These are phyloP conservation scores for Peromyscus californicus DNA, from an alignment of 2,113 vertebrate genomes.

Conservation along the genomic window DNA sequence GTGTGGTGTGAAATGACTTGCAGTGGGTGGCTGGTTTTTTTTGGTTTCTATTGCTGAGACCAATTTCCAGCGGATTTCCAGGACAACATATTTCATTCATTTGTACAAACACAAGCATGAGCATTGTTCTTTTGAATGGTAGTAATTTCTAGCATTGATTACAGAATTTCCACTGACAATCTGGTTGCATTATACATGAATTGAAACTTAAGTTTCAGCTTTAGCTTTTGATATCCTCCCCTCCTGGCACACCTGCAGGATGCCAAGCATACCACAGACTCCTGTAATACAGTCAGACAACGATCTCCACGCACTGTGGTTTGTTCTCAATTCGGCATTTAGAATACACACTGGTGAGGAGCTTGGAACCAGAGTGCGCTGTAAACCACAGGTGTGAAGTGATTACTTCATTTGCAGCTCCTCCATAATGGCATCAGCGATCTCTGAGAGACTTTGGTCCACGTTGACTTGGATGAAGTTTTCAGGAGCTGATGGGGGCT, in stretches of 20 bases:
- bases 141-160: background rate
- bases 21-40: background rate
- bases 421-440: constrained; percentile 85
- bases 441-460: constrained; percentile 87
- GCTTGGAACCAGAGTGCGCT: too few species aligned
- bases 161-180: background rate
- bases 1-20: background rate
- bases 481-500: constrained; percentile 90
- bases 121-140: background rate
- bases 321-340: constrained; percentile 24
- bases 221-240: background rate
- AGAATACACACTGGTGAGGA: background rate
- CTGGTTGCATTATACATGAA: background rate
- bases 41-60: background rate
- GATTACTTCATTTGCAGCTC: constrained; percentile 75
- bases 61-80: background rate
- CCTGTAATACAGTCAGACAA: background rate
- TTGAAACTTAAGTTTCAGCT: constrained; percentile 17
- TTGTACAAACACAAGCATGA: background rate
- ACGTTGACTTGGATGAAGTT: constrained; percentile 90
- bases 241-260: background rate
- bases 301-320: background rate
- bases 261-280: background rate
- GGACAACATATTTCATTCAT: background rate
- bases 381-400: too few species aligned